Evolutionary conservation across 2,797 vertebrate genomes (phyloP).

Genomic region (Hoplostethus atlanticus): DNA sequence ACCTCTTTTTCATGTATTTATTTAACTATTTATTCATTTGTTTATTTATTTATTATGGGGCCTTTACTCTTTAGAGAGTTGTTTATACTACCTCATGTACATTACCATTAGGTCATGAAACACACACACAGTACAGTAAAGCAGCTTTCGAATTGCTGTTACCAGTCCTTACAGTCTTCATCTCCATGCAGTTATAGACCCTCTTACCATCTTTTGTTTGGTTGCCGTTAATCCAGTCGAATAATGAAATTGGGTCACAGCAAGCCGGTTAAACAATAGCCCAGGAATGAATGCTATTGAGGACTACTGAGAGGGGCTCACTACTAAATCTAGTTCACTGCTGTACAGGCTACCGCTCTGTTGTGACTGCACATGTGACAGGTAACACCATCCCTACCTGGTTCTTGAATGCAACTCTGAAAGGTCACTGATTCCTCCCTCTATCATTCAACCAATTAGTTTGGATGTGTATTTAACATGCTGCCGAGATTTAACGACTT

Average conservation of each 20-base stretch:
- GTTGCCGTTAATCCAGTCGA: constrained; percentile 47
- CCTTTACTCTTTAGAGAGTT: too few relatives aligned
- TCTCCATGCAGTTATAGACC: constrained; percentile 6
- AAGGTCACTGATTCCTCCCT: constrained; percentile 1
- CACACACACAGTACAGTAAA: constrained; percentile 11
- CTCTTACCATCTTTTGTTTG: constrained; percentile 40
- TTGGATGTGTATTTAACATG: too few relatives aligned
- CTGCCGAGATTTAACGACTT: too few relatives aligned
- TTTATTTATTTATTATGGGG: too few relatives aligned
- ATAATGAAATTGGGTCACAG: constrained; percentile 46
- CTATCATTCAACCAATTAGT: too few relatives aligned
- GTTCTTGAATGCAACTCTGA: background rate
- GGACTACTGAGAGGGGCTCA: constrained; percentile 6
- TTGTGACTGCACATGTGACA: background rate
- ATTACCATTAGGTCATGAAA: too few relatives aligned
- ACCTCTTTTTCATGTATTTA: too few relatives aligned
- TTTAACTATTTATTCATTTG: too few relatives aligned
- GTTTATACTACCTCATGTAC: too few relatives aligned
- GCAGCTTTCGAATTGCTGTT: background rate
- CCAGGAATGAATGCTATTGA: constrained; percentile 20
- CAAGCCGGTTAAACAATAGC: constrained; percentile 39
- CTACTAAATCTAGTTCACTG: constrained; percentile 15
- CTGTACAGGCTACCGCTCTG: background rate
- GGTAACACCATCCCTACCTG: too few relatives aligned
- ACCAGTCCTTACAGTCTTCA: constrained; percentile 7